A percentile compares a stretch with the other conserved stretches of the same genome.
phyloP scores from a whole-genome alignment of 2,797 vertebrate species.

The Argya squamiceps region DNA sequence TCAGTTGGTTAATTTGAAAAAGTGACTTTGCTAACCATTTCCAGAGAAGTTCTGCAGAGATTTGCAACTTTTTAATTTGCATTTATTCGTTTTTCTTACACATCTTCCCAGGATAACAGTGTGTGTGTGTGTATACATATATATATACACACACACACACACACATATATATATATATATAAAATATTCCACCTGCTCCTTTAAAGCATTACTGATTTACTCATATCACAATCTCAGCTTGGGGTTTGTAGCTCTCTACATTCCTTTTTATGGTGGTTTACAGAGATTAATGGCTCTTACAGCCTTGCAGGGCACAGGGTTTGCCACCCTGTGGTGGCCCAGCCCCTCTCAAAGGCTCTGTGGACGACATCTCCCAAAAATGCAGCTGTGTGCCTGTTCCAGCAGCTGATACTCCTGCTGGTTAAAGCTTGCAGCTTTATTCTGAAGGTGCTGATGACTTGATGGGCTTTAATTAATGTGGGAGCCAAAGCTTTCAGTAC shows the following conservation, averaged over 20 bases:
- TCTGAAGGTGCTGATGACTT: neutral
- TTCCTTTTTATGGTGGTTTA: neutral
- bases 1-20: neutral
- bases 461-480: neutral
- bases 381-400: fast-evolving
- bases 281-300: neutral
- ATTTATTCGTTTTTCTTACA: fast-evolving
- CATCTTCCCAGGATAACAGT: neutral
- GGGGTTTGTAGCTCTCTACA: fast-evolving
- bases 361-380: neutral
- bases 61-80: neutral
- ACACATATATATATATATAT: too few species aligned
- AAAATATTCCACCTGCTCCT: neutral
- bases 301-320: fast-evolving
- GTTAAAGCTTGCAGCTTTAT: neutral
- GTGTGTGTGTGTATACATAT: too few species aligned
- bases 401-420: neutral
- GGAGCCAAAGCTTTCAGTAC: neutral
- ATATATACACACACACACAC: too few species aligned
- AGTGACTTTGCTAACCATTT: neutral
- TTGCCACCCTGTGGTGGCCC: neutral
- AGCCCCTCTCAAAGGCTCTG: neutral
- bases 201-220: neutral
- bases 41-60: neutral
- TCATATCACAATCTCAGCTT: fast-evolving